Percentiles rank a stretch among this genome's conserved stretches.
These are phyloP conservation scores for Nematolebias whitei DNA, from an alignment of 2,113 vertebrate genomes.

Conservation along the genomic window DNA sequence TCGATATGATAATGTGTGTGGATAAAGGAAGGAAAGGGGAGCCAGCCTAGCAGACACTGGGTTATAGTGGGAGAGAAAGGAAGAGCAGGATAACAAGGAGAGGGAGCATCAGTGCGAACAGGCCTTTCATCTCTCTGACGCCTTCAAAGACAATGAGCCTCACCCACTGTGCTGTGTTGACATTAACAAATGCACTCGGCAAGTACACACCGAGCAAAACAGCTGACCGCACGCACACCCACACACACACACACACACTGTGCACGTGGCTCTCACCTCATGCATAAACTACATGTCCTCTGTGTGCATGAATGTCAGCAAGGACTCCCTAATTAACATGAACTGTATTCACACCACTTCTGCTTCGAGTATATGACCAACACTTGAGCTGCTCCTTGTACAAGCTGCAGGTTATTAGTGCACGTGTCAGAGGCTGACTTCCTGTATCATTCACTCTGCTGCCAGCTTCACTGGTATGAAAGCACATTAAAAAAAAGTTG, in stretches of 20 bases:
- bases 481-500: conserved; percentile 46
- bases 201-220: conserved; percentile 36
- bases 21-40: conserved; percentile 14
- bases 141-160: conserved; percentile 80
- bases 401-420: conserved; percentile 13
- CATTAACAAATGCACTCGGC: conserved; percentile 50
- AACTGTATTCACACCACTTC: conserved; percentile 18
- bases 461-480: conserved; percentile 34
- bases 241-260: conserved; percentile 1
- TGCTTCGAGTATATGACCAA: conserved; percentile 1
- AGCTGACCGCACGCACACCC: conserved; percentile 43
- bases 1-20: conserved; percentile 52
- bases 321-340: conserved; percentile 56
- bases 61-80: conserved; percentile 55
- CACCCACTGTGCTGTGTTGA: conserved; percentile 52
- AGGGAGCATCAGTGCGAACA: conserved; percentile 55
- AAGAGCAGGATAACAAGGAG: conserved; percentile 51
- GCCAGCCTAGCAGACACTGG: conserved; percentile 30
- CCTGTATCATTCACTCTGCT: conserved; percentile 40
- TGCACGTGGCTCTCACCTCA: neutral
- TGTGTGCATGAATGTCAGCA: conserved; percentile 46
- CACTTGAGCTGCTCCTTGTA: conserved; percentile 6
- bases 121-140: conserved; percentile 75
- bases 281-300: conserved; percentile 32
- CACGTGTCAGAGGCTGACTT: conserved; percentile 16